Percentiles rank a stretch among this genome's conserved stretches.
Conservation (phyloP, 2,888 invertebrate species). For the Neoscelio sp. region DNA sequence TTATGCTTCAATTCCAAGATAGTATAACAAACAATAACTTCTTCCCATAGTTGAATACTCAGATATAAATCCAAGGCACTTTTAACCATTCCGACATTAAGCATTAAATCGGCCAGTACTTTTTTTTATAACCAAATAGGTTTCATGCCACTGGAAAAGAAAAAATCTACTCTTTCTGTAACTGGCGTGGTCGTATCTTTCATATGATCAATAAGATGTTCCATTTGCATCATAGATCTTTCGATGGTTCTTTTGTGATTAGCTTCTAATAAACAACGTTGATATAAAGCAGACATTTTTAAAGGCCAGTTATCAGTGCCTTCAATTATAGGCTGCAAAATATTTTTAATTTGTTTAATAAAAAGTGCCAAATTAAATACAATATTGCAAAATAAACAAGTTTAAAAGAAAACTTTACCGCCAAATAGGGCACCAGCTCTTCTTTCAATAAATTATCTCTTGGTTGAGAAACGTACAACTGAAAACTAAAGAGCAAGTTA, state of each 20-base stretch:
- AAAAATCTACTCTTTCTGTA: conserved; percentile 84
- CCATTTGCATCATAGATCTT: conserved; percentile 93
- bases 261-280: conserved; percentile 91
- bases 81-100: conserved; percentile 92
- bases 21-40: conserved; percentile 96
- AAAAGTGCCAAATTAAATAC: no score
- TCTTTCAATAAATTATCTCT: conserved; percentile 92
- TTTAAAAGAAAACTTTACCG: conserved; percentile 75
- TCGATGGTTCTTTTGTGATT: conserved; percentile 93
- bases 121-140: conserved; percentile 91
- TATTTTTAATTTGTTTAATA: no score
- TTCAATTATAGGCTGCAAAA: conserved; percentile 80
- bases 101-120: conserved; percentile 90
- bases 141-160: conserved; percentile 89
- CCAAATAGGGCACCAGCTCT: conserved; percentile 91
- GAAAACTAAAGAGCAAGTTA: conserved; percentile 88
- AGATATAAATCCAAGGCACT: conserved; percentile 92
- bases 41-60: conserved; percentile 93
- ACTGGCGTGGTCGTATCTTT: conserved; percentile 82
- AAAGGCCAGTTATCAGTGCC: conserved; percentile 87
- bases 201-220: conserved; percentile 88
- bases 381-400: not conserved
- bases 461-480: conserved; percentile 90
- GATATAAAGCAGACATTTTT: conserved; percentile 89
- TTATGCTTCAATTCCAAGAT: conserved; percentile 92